Evolutionary conservation across 2,797 vertebrate genomes (phyloP).

Genomic region (Pipistrellus nathusii): DNA sequence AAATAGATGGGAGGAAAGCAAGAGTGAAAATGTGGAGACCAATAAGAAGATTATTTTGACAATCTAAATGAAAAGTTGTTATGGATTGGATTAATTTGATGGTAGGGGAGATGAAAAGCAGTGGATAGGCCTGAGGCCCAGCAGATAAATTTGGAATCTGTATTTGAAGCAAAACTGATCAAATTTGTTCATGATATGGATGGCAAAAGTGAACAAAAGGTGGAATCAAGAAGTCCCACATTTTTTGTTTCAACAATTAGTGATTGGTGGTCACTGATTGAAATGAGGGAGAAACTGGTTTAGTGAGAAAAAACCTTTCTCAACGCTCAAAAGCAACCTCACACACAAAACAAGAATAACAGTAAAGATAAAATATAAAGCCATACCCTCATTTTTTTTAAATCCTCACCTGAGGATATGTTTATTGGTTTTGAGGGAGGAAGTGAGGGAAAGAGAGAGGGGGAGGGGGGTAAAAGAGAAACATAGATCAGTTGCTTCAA

Average conservation of each 20-base stretch:
- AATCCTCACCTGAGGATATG: not conserved
- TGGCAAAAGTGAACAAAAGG: not conserved
- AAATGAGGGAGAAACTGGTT: not conserved
- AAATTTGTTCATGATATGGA: not conserved
- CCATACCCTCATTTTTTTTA: not conserved
- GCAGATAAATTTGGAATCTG: not conserved
- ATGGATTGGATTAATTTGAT: not conserved
- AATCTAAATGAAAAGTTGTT: not conserved
- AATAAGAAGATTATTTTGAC: not conserved
- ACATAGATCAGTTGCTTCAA: not conserved
- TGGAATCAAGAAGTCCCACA: not conserved
- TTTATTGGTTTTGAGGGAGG: not conserved
- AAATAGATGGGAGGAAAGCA: not conserved
- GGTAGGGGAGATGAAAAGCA: not conserved
- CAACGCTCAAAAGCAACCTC: not conserved
- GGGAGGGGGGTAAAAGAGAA: not conserved
- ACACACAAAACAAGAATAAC: not conserved
- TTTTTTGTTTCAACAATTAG: not conserved
- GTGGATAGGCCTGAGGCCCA: not conserved
- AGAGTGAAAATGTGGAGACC: not conserved
- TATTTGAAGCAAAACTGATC: not conserved
- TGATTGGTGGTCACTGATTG: not conserved
- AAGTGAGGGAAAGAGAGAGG: rapidly evolving
- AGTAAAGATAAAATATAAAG: not conserved
- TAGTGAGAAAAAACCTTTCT: not conserved